Evolutionary conservation across 2,113 vertebrate species (phyloP), one percentile per base, ranked within the genome.

Genomic region (Rafetus swinhoei): DNA sequence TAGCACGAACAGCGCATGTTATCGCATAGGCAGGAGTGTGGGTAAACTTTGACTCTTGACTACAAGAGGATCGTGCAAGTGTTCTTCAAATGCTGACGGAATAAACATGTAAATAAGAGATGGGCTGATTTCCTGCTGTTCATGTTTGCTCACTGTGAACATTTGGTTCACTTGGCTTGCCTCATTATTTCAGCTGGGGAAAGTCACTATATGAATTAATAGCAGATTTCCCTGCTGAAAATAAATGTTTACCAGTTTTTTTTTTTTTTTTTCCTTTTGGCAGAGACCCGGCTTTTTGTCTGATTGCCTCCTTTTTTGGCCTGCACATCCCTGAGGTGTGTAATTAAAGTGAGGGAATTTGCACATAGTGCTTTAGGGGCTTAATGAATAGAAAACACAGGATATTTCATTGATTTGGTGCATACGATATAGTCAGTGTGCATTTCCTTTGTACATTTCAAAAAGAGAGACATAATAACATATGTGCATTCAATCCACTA

Each of bases 271-370:
- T 82, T n/a, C 76, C 82, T 97, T 98, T 98, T 98, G 98, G 98
- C 98, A 98, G 94, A 97, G 95, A 97, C 81, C 69, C 82, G 95
- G 84, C 86, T 98, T 98, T 98, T 98, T 98, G 97, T 98, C 98
- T 98, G 96, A 96, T 96, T 97, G 95, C 88, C 95, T 97, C 94
- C 94, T 95, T 94, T 97, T 98, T 97, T 97, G 97, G 97, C 97
- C 72, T 95, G 96, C 95, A 97, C 96, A 98, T 98, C 98, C 97
- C 97, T 89, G 97, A 98, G 97, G 98, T 98, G 97, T 98, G 96
- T 98, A 98, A 98, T 98, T 98, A 98, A 98, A 98, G 98, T 95
- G 94, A 97, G 96, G 97, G 97, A 98, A 98, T 98, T 98, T 98
- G 95, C 16, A 62, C 97, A 96, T 96, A 97, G 96, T 96, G 97